Evolutionary conservation across 2,113 vertebrate genomes (phyloP).

Genomic region (Cryptomyrus ogoouensis): DNA sequence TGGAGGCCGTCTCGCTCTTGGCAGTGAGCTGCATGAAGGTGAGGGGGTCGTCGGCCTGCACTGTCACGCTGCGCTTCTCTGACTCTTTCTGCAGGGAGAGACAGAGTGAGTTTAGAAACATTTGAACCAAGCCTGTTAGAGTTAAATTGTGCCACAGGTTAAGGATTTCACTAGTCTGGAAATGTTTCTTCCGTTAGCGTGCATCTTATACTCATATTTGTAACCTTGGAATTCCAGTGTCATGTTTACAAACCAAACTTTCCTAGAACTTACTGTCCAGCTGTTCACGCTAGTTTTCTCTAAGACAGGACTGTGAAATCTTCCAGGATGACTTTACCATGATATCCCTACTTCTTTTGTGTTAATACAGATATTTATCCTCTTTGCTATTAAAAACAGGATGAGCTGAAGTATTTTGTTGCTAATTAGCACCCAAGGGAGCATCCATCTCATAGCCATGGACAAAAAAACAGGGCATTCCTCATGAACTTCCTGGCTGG

Average conservation of each 20-base stretch:
- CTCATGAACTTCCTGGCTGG: not conserved
- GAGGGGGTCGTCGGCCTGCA: slow-evolving; percentile 95
- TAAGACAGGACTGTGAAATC: not conserved
- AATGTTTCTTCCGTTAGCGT: not conserved
- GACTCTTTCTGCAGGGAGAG: slow-evolving; percentile 80
- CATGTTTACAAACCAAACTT: not conserved
- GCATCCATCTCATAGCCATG: not conserved
- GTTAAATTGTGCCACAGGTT: not conserved
- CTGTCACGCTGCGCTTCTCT: slow-evolving; percentile 88
- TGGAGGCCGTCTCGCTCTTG: slow-evolving; percentile 91
- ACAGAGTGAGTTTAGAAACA: not conserved
- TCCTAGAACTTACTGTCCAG: not conserved
- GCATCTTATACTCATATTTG: not conserved
- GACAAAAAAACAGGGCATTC: not conserved
- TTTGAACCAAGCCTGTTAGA: not conserved
- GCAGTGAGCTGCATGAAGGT: slow-evolving; percentile 98
- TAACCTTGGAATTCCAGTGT: not conserved
- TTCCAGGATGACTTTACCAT: not conserved
- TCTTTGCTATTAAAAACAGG: not conserved
- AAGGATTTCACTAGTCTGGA: not conserved
- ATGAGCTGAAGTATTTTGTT: not conserved
- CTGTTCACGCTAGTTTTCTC: not conserved
- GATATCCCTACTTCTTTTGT: not conserved
- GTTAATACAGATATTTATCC: not conserved
- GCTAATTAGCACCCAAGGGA: not conserved